Evolutionary conservation across 2,888 invertebrate genomes (phyloP).

Genomic region (Graphium colonna): DNA sequence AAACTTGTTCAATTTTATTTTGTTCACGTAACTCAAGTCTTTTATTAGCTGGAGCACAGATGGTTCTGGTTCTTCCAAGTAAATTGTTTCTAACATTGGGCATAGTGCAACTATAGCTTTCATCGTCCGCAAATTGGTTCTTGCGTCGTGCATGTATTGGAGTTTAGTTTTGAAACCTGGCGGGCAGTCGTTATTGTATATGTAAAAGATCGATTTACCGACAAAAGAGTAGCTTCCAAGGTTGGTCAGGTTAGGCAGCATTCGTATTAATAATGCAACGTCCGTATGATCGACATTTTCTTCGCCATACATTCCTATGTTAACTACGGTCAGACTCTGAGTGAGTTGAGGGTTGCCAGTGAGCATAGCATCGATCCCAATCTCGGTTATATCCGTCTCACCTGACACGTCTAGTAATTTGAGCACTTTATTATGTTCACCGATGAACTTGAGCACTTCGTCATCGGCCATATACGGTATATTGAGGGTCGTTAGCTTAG

Average conservation of each 20-base stretch:
- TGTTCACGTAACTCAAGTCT: constrained; percentile 68
- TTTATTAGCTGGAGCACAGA: constrained; percentile 75
- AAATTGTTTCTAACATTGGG: constrained; percentile 82
- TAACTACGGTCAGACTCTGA: constrained; percentile 80
- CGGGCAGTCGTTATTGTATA: constrained; percentile 75
- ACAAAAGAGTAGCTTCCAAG: constrained; percentile 85
- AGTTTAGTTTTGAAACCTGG: constrained; percentile 81
- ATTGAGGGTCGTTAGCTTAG: constrained; percentile 80
- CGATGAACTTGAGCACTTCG: constrained; percentile 81
- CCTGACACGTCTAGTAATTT: constrained; percentile 84
- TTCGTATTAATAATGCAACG: constrained; percentile 81
- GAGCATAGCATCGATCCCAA: constrained; percentile 80
- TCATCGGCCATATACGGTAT: constrained; percentile 87
- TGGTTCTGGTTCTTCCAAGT: constrained; percentile 81
- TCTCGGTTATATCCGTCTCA: constrained; percentile 84
- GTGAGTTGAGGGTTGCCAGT: constrained; percentile 74
- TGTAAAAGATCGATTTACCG: constrained; percentile 80
- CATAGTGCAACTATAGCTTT: constrained; percentile 81
- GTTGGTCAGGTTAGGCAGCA: constrained; percentile 82
- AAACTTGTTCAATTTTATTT: constrained; percentile 82
- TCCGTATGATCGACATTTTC: constrained; percentile 84
- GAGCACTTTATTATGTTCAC: constrained; percentile 76
- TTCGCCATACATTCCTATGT: constrained; percentile 86
- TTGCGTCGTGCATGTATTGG: constrained; percentile 83
- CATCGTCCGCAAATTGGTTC: constrained; percentile 80